These are phyloP conservation scores for Leptocoma aspasia DNA, from an alignment of 2,113 vertebrate genomes.

Conservation along the genomic window DNA sequence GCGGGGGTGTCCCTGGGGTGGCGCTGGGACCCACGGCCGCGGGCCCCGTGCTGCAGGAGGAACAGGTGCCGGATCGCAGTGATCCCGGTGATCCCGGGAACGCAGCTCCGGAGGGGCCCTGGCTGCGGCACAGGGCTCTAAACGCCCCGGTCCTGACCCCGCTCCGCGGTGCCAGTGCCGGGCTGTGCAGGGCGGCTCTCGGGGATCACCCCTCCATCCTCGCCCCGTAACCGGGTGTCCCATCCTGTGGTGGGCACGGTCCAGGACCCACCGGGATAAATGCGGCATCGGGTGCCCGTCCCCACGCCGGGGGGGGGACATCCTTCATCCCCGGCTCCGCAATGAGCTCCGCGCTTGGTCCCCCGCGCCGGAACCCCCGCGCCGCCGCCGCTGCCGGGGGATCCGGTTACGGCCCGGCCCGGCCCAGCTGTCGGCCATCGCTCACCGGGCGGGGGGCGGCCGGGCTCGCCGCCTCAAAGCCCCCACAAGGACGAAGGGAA, in stretches of 20 bases:
- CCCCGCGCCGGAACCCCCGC: not conserved
- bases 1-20: not conserved
- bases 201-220: not conserved
- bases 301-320: too few species aligned
- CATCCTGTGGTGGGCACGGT: too few species aligned
- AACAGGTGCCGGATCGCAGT: not conserved
- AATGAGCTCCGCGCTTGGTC: too few species aligned
- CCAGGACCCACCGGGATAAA: not conserved
- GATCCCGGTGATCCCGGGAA: not conserved
- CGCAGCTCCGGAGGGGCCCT: not conserved
- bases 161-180: not conserved
- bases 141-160: not conserved
- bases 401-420: constrained; percentile 7
- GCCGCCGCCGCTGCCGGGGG: not conserved
- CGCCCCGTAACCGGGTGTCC: not conserved
- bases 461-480: not conserved
- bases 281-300: not conserved
- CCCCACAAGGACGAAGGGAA: not conserved
- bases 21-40: not conserved
- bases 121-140: not conserved
- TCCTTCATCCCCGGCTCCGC: not conserved
- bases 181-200: not conserved
- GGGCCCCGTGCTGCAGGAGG: not conserved
- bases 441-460: not conserved
- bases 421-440: constrained; percentile 23